phyloP scores from a whole-genome alignment of 2,888 invertebrate species.

The Gastrophysa polygoni region DNA sequence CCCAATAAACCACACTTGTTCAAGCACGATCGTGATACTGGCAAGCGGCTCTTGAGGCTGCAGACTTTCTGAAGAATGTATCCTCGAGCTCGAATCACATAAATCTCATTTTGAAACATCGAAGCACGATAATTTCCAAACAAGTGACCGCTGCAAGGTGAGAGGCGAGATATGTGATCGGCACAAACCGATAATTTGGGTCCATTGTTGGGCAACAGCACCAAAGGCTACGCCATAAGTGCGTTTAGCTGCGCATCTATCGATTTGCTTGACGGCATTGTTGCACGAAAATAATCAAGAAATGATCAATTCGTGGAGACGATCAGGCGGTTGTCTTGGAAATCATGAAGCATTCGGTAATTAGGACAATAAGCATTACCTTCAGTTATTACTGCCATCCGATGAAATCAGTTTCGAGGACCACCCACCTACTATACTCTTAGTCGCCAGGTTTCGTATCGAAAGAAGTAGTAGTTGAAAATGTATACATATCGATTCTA shows the following conservation, averaged over 20 bases:
- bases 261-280: background rate
- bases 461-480: too few relatives aligned
- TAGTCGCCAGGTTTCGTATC: too few relatives aligned
- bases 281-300: background rate
- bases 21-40: background rate
- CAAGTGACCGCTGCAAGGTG: background rate
- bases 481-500: too few relatives aligned
- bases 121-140: background rate
- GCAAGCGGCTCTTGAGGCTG: too few relatives aligned
- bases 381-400: too few relatives aligned
- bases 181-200: constrained; percentile 30
- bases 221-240: constrained; percentile 32
- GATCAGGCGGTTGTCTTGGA: background rate
- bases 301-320: background rate
- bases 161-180: constrained; percentile 25
- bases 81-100: background rate
- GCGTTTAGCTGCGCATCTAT: background rate
- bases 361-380: too few relatives aligned
- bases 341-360: too few relatives aligned
- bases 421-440: too few relatives aligned
- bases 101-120: background rate
- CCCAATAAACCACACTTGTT: too few relatives aligned
- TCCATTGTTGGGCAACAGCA: constrained; percentile 26
- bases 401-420: too few relatives aligned
- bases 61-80: background rate